Conservation (phyloP, 2,888 invertebrate genomes). For the Cataglyphis albicans region DNA sequence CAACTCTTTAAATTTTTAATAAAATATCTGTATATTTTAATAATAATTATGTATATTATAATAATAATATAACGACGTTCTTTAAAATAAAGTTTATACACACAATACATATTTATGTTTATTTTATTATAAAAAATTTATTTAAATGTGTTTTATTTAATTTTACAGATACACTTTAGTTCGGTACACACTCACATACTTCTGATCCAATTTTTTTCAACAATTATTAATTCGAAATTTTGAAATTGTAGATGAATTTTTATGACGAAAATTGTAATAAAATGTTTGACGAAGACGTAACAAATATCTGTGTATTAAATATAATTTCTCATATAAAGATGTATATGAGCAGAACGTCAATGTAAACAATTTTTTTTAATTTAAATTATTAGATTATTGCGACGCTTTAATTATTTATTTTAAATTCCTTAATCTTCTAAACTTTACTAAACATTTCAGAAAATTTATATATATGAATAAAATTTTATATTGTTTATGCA, state of each 20-base stretch:
- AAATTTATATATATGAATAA: neutral
- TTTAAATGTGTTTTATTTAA: constrained; percentile 18
- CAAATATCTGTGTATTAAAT: neutral
- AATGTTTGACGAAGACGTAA: neutral
- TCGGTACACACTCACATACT: neutral
- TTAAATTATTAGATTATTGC: neutral
- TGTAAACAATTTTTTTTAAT: constrained; percentile 4
- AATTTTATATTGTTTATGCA: neutral
- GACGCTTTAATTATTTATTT: neutral
- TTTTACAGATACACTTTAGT: neutral
- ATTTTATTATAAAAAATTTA: constrained; percentile 7
- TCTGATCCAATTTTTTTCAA: neutral
- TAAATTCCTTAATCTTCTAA: neutral
- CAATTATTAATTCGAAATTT: neutral
- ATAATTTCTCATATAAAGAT: neutral
- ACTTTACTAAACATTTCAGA: neutral
- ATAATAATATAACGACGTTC: neutral
- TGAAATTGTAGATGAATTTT: neutral
- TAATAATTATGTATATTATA: constrained; percentile 7
- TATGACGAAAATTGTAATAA: neutral
- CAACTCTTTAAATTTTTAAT: constrained; percentile 12
- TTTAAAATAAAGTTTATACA: neutral
- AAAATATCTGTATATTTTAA: neutral
- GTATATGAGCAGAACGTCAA: neutral
- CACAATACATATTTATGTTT: constrained; percentile 2